Base-by-base conservation (phyloP, 2,888 invertebrate genomes). In the Acleris laterana region DNA sequence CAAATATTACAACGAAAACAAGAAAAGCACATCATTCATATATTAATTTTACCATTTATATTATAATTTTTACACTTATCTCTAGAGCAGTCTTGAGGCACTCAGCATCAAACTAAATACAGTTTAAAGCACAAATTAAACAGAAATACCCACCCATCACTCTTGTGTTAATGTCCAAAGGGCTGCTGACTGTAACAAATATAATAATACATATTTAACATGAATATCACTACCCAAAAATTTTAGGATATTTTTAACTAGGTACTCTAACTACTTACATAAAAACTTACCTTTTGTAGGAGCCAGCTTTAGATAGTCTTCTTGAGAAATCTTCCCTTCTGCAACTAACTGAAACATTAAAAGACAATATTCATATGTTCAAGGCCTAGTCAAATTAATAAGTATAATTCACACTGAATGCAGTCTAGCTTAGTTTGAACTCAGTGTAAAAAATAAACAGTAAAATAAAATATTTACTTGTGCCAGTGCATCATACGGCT, bases 261-360 rank as follows among this genome's bases (percentile, higher is more conserved):
- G n/a, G n/a, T n/a, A n/a, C n/a, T n/a, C n/a, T n/a, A n/a, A n/a
- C n/a, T n/a, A n/a, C n/a, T n/a, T n/a, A n/a, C n/a, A n/a, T n/a
- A n/a, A n/a, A 4, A 25, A 22, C 42, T 74, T 85, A 91, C 92
- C 88, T 86, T 89, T 91, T 72, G 85, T 88, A 65, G 92, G 92
- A 59, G 91, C 85, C 65, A 92, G 82, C 72, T 93, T 93, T 70
- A 90, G 73, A 75, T 90, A 92, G 75, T 92, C 92, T 79, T 87
- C 88, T 76, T 89, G 81, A 56, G 91, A 90, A 73, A 93, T 83
- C 75, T 89, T 90, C 42, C 92, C 93, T 70, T 92, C 92, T 69
- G 90, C 90, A 58, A 91, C 86, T 83, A 93, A 85, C 92, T 92
- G 90, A 77, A 92, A 92, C 77, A 82, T 81, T 77, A 57, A 78